phyloP scores from a whole-genome alignment of 2,797 vertebrate genomes.

The Iguana delicatissima region DNA sequence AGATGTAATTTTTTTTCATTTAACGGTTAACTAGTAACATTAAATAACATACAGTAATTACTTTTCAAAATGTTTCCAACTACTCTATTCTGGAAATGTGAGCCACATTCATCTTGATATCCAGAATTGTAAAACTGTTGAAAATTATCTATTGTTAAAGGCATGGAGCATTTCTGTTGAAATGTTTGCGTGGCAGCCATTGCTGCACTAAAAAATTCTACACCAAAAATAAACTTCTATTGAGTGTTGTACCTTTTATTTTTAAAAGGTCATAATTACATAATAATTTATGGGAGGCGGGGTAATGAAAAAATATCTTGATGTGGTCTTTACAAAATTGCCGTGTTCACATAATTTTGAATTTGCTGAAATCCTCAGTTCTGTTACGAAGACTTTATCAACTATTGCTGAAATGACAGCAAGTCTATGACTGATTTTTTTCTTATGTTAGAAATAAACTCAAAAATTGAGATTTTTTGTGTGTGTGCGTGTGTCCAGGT shows the following conservation, averaged over 20 bases:
- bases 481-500: neutral
- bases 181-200: neutral
- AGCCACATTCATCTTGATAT: slow-evolving; percentile 13
- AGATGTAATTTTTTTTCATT: neutral
- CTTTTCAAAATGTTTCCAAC: slow-evolving; percentile 5
- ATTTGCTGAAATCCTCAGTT: neutral
- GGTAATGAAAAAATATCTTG: neutral
- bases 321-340: neutral
- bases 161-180: slow-evolving; percentile 9
- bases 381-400: neutral
- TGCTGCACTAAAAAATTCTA: neutral
- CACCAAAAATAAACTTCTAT: slow-evolving; percentile 1
- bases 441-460: neutral
- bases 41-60: neutral
- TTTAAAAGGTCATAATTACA: neutral
- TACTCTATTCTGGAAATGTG: neutral
- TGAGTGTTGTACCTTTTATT: neutral
- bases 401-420: neutral
- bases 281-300: neutral
- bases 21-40: neutral
- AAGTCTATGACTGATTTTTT: neutral
- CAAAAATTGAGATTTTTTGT: neutral
- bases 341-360: neutral
- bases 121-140: slow-evolving; percentile 1
- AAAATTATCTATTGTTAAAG: slow-evolving; percentile 12